A percentile compares a stretch with the other conserved stretches of the same genome.
Evolutionary conservation across 2,113 vertebrate genomes (phyloP).

Genomic region (Cephalopterus ornatus): DNA sequence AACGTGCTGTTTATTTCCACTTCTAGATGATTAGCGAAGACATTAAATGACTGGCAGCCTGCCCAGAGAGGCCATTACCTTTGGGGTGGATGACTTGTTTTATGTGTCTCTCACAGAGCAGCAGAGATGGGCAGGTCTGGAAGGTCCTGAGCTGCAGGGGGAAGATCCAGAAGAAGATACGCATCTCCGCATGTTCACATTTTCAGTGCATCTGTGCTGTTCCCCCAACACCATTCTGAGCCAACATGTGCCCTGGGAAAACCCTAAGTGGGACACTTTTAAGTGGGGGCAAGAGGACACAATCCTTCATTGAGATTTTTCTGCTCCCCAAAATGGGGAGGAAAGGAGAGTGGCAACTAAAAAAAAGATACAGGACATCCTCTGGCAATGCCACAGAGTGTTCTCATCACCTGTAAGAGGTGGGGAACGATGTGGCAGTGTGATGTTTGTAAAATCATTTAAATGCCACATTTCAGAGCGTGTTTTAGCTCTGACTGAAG

Average conservation of each 20-base stretch:
- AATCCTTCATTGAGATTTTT: background rate
- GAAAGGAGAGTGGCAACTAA: background rate
- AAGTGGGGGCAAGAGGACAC: accelerated
- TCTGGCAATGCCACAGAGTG: background rate
- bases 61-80: slow-evolving; percentile 36
- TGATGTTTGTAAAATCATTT: background rate
- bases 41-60: slow-evolving; percentile 24
- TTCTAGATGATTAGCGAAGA: background rate
- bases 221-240: background rate
- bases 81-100: slow-evolving; percentile 25
- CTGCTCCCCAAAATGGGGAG: accelerated
- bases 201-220: background rate
- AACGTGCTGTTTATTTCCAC: slow-evolving; percentile 22
- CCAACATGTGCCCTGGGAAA: background rate
- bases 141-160: background rate
- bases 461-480: accelerated
- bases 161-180: background rate
- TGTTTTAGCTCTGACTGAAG: background rate
- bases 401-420: too few relatives aligned
- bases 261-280: accelerated
- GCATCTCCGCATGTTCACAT: background rate
- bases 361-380: background rate
- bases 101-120: background rate
- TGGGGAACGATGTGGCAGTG: accelerated
- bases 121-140: background rate